Evolutionary conservation across 2,888 invertebrate genomes (phyloP), one percentile per base, ranked within the genome.

Genomic region (Agrochola lota): DNA sequence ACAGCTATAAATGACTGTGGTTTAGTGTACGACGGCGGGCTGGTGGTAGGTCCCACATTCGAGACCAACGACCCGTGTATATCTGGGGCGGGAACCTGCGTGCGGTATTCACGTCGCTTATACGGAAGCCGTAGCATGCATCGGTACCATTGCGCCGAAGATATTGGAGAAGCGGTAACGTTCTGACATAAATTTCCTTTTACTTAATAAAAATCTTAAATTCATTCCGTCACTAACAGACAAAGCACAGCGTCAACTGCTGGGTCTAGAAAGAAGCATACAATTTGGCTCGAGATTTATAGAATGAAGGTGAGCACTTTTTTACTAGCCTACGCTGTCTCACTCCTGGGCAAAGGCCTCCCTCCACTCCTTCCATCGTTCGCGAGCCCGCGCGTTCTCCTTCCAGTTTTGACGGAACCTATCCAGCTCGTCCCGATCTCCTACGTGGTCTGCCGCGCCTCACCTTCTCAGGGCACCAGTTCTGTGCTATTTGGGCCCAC

Each of bases 61-160:
- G 95, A 97, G 67, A 98, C 98, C 0, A 98, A 97, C 90, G 98
- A 98, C 90, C 97, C 97, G 0, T 91, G 92, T 77, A 97, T 98
- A 74, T 97, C 95, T 89, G 98, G 97, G 0, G 98, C 97, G 4
- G 98, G 98, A 0, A 95, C 97, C 0, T 94, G 97, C 74, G 97
- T 97, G 6, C 97, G 97, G 80, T 98, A 98, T 91, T 97, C 97
- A 0, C 94, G 97, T 17, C 95, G 96, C n/a, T 96, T 97, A 86
- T 96, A 97, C 88, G 97, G 97, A 0, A 94, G 95, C 2, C 90
- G 94, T 23, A 93, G 94, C 80, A 91, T 95, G 23, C 98, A 98
- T 83, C 91, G 94, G n/a, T 94, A 97, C 89, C 98, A 96, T 89
- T 97, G 97, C 90, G 95, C 97, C 0, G 95, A 97, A 71, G 98